Percentiles rank a stretch among this genome's conserved stretches.
Evolutionary conservation across 2,113 vertebrate genomes (phyloP).

Genomic region (Reinhardtius hippoglossoides): DNA sequence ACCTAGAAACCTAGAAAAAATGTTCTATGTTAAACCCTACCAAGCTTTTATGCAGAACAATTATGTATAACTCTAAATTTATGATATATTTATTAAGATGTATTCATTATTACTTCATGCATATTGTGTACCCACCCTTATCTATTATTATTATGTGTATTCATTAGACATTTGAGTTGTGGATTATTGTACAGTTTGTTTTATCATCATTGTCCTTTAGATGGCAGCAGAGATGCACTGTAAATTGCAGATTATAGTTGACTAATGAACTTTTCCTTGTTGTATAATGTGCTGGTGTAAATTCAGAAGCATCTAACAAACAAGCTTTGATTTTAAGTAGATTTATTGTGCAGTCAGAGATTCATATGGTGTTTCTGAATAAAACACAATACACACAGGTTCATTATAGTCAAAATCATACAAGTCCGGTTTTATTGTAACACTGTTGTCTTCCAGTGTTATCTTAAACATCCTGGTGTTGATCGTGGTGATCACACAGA

Average conservation of each 20-base stretch:
- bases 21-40: not conserved
- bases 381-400: not conserved
- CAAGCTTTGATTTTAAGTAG: not conserved
- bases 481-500: constrained; percentile 17
- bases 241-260: not conserved
- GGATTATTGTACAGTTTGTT: not conserved
- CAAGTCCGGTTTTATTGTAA: not conserved
- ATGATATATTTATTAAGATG: no score
- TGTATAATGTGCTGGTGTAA: not conserved
- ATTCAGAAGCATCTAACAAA: not conserved
- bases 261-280: not conserved
- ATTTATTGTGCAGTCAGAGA: constrained; percentile 10
- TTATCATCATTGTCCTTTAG: constrained; percentile 34
- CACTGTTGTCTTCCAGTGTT: not conserved
- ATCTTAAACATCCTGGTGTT: constrained; percentile 15
- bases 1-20: not conserved
- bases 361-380: constrained; percentile 3
- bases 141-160: not conserved
- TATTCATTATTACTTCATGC: not conserved
- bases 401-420: no score
- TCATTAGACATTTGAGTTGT: not conserved
- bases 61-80: no score
- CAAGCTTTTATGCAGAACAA: not conserved
- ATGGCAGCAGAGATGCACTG: constrained; percentile 51
- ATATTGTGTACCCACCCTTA: not conserved